Percentiles rank a stretch among this genome's conserved stretches.
Evolutionary conservation across 2,797 vertebrate species (phyloP).

Genomic region (Sus cebifrons): DNA sequence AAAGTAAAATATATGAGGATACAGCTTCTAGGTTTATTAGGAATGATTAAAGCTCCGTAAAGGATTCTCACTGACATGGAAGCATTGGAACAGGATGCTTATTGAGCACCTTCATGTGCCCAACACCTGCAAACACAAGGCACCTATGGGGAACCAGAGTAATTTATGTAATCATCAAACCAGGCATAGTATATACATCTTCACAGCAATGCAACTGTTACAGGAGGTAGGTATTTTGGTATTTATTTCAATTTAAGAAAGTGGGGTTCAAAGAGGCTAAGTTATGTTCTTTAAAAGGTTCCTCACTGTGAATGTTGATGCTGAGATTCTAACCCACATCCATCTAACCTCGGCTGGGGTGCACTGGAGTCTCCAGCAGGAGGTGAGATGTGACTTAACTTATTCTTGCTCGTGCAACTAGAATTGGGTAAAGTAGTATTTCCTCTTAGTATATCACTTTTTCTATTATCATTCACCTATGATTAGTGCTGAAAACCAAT

Average conservation of each 20-base stretch:
- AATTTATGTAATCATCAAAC: neutral
- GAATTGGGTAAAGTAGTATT: neutral
- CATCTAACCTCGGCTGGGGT: neutral
- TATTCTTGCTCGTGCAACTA: neutral
- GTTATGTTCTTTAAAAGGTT: conserved; percentile 5
- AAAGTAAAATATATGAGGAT: conserved; percentile 16
- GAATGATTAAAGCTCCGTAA: neutral
- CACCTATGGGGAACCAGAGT: neutral
- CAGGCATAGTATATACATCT: neutral
- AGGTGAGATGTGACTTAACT: neutral
- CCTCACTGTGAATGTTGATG: neutral
- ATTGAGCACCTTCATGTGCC: neutral
- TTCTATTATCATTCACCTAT: neutral
- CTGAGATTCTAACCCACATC: neutral
- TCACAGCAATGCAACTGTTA: neutral
- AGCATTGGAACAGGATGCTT: neutral
- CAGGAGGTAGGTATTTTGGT: neutral
- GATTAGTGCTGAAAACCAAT: neutral
- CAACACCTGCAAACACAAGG: neutral
- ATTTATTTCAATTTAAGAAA: conserved; percentile 45
- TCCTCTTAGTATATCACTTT: neutral
- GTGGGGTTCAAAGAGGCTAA: conserved; percentile 11
- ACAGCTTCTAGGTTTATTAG: neutral
- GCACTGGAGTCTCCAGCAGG: neutral
- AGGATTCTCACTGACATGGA: neutral